These are phyloP conservation scores for Thalassophryne amazonica DNA, from an alignment of 2,797 vertebrate species.

Conservation along the genomic window DNA sequence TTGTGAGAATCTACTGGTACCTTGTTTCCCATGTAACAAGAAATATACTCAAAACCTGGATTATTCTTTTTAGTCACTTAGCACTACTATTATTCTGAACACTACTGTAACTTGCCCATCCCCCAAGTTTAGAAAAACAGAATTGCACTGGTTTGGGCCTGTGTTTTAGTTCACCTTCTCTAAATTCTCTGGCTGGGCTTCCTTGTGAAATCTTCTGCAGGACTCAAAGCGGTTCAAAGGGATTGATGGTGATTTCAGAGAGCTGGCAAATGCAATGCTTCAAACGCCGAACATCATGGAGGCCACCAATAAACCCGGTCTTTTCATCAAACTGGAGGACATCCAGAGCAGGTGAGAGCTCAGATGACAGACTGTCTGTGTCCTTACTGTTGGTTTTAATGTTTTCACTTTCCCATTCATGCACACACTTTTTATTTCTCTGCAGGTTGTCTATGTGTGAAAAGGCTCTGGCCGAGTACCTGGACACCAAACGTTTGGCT, in stretches of 20 bases:
- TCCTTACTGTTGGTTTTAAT: not conserved
- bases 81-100: slow-evolving; percentile 17
- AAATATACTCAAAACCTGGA: too few relatives aligned
- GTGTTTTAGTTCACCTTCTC: slow-evolving; percentile 38
- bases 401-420: not conserved
- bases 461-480: slow-evolving; percentile 92
- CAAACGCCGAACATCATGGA: slow-evolving; percentile 90
- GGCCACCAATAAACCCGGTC: slow-evolving; percentile 86
- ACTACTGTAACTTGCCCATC: slow-evolving; percentile 25
- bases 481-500: slow-evolving; percentile 91
- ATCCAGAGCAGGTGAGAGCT: slow-evolving; percentile 78
- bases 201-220: slow-evolving; percentile 68
- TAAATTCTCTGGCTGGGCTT: slow-evolving; percentile 31
- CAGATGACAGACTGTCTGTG: not conserved
- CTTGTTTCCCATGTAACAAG: too few relatives aligned
- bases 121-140: slow-evolving; percentile 32
- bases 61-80: too few relatives aligned
- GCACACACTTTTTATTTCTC: slow-evolving; percentile 28
- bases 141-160: slow-evolving; percentile 37
- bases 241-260: slow-evolving; percentile 92
- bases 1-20: too few relatives aligned
- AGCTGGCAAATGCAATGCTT: slow-evolving; percentile 76
- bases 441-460: slow-evolving; percentile 90
- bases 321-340: slow-evolving; percentile 87
- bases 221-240: slow-evolving; percentile 89